Base-by-base conservation (phyloP, 1,140 invertebrate genomes). In the Drosophila kurseongensis region DNA sequence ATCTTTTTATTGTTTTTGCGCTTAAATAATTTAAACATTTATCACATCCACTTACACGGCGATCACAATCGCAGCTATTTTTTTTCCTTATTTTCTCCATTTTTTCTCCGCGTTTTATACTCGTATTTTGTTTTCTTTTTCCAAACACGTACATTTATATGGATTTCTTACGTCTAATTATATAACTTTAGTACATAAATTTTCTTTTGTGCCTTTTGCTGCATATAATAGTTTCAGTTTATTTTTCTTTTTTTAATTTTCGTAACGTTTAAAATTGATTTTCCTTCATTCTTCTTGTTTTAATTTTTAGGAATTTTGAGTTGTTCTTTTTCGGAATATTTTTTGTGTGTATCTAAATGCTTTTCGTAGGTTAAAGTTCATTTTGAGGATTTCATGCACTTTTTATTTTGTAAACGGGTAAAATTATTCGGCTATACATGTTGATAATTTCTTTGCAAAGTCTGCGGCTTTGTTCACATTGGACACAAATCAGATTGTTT, bases 11-110 rank as follows among this genome's bases (percentile, higher is more conserved):
- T 90, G 75, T 85, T 79, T 82, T 76, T 65, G 81, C 76, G 86
- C 78, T 86, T 85, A 91, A 83, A 85, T 85, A 91, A 80, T 90
- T 83, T 85, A 90, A 90, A 91, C 90, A 91, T 91, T 91, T 91
- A 91, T 91, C 90, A 91, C 90, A 91, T 91, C 85, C 85, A 91
- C 85, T 86, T 91, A 90, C 79, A 90, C 85, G 80, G 84, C 89
- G 89, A 79, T 80, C 78, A 89, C 78, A 89, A 91, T 86, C 71
- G 81, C 78, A 78, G 73, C 74, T 78, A 77, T 23, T 23, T 23
- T 80, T 81, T 86, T 82, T 78, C 72, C 76, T 65, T 86, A 75
- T 57, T 75, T 86, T 61, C 59, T 62, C n/a, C 56, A 16, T 50
- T 27, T 44, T 40, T 41, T 16, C 18, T 44, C 12, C 16, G 8